Evolutionary conservation across 1,140 invertebrate species (phyloP).

Genomic region (Drosophila pachea): DNA sequence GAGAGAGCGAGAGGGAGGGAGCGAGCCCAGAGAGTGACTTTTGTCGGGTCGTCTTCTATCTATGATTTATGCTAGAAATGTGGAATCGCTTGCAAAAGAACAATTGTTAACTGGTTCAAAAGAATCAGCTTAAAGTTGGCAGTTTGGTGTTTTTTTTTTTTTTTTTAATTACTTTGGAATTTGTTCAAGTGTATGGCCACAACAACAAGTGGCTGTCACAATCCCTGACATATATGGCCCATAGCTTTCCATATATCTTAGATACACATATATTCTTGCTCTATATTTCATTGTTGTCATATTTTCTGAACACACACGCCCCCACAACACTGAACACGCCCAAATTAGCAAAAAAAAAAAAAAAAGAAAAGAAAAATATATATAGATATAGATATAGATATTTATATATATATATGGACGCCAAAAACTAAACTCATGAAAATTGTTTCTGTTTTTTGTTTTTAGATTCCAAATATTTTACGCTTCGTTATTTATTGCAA

Average conservation of each 20-base stretch:
- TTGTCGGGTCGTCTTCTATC: conserved; percentile 10
- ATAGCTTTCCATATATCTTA: conserved; percentile 1
- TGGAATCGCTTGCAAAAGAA: neutral
- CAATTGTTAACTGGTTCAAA: conserved; percentile 4
- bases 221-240: neutral
- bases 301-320: conserved; percentile 38
- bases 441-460: neutral
- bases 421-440: conserved; percentile 12
- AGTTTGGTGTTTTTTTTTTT: no score
- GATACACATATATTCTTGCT: conserved; percentile 15
- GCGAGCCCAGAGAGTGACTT: conserved; percentile 53
- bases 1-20: neutral
- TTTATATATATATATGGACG: no score
- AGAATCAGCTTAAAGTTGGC: neutral
- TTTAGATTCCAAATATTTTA: conserved; percentile 21
- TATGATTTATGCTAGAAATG: neutral
- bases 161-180: neutral
- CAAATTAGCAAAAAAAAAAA: conserved; percentile 41
- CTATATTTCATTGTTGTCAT: conserved; percentile 51
- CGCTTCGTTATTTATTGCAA: conserved; percentile 67
- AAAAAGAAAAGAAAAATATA: conserved; percentile 4
- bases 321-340: conserved; percentile 19
- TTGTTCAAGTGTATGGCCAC: neutral
- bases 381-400: no score
- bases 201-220: conserved; percentile 15